Percentiles rank a stretch among this genome's conserved stretches.
phyloP scores from a whole-genome alignment of 2,797 vertebrate species.

The Tragopan temminckii region DNA sequence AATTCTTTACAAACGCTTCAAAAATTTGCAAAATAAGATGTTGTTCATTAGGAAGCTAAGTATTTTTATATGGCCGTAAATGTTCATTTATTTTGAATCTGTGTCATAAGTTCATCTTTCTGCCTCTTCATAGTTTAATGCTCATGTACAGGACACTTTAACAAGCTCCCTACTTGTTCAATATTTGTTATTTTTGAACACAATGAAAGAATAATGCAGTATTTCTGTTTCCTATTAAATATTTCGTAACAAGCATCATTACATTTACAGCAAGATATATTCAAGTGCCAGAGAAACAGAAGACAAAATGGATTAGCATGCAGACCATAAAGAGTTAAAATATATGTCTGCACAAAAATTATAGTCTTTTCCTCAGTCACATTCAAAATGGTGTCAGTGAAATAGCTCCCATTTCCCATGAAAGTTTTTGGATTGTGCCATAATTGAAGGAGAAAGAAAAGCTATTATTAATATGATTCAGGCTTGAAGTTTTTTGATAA shows the following conservation, averaged over 20 bases:
- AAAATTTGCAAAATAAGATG: background rate
- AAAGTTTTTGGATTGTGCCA: background rate
- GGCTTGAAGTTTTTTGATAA: background rate
- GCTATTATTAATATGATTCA: background rate
- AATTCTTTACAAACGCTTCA: background rate
- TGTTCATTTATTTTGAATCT: background rate
- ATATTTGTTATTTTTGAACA: background rate
- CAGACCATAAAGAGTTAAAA: background rate
- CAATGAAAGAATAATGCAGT: background rate
- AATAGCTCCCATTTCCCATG: background rate
- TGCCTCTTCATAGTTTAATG: background rate
- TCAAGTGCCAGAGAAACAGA: background rate
- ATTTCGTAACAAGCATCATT: background rate
- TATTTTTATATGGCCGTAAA: background rate
- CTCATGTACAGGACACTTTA: background rate
- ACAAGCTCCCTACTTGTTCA: background rate
- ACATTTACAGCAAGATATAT: slow-evolving; percentile 4
- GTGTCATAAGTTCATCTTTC: background rate
- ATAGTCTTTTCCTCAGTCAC: background rate
- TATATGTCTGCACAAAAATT: background rate
- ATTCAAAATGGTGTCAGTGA: background rate
- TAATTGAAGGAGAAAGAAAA: slow-evolving; percentile 3
- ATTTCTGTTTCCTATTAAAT: background rate
- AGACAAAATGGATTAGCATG: background rate
- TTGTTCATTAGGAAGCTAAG: background rate